phyloP scores from a whole-genome alignment of 2,888 invertebrate genomes.

The Biston betularia region DNA sequence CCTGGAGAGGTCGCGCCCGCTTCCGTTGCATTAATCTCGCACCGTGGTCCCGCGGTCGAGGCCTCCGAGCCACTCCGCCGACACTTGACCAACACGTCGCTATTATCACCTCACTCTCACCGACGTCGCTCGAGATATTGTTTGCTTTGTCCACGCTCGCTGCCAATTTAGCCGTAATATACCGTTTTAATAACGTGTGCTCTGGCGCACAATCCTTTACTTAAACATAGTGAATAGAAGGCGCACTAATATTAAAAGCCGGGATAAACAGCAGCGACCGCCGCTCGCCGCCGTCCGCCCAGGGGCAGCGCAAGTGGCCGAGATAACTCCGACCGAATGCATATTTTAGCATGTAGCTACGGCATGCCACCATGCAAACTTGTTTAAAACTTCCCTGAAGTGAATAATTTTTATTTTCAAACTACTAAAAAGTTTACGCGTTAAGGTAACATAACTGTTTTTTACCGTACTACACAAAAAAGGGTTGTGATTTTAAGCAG shows the following conservation, averaged over 20 bases:
- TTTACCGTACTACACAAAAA: too few relatives aligned
- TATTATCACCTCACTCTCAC: constrained; percentile 36
- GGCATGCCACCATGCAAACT: constrained; percentile 71
- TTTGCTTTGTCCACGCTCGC: constrained; percentile 38
- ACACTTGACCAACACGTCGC: constrained; percentile 25
- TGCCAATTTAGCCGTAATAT: constrained; percentile 41
- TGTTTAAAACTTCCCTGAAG: constrained; percentile 72
- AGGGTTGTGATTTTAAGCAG: too few relatives aligned
- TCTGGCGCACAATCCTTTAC: constrained; percentile 40
- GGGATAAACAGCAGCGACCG: constrained; percentile 60
- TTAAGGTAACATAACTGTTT: constrained; percentile 24
- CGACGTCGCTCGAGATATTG: constrained; percentile 24
- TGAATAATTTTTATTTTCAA: constrained; percentile 77
- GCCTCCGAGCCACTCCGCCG: constrained; percentile 25
- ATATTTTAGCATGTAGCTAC: constrained; percentile 81
- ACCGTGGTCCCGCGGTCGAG: constrained; percentile 54
- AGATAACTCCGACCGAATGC: constrained; percentile 78
- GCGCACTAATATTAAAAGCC: constrained; percentile 67
- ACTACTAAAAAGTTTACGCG: constrained; percentile 55
- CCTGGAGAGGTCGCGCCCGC: constrained; percentile 82
- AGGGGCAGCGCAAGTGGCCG: constrained; percentile 70
- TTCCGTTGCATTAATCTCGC: constrained; percentile 83
- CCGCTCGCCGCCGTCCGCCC: constrained; percentile 39
- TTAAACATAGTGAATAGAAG: constrained; percentile 48
- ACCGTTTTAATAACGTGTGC: constrained; percentile 46